Percentiles rank a stretch among this genome's conserved stretches.
Conservation (phyloP, 2,113 vertebrate species). For the Mohoua ochrocephala region DNA sequence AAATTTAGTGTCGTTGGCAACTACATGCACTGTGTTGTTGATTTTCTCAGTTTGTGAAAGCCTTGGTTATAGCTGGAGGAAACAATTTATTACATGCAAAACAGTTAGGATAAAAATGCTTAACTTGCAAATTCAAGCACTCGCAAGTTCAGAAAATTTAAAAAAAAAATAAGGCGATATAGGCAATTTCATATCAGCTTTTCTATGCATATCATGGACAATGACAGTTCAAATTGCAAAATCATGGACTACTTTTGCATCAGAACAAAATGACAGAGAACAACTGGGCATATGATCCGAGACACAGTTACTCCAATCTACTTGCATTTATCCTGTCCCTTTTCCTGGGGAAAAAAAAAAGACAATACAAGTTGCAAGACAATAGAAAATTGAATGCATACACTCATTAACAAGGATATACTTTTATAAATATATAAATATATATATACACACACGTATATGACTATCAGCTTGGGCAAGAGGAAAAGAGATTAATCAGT, state of each 20-base stretch:
- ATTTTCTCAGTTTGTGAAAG: neutral
- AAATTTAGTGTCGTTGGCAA: neutral
- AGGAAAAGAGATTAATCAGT: neutral
- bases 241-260: neutral
- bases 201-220: neutral
- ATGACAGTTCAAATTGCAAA: neutral
- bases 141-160: neutral
- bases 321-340: neutral
- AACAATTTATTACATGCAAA: constrained; percentile 7
- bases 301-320: neutral
- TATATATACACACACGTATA: too few relatives aligned
- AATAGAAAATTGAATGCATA: neutral
- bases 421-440: neutral
- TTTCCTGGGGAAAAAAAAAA: neutral
- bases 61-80: neutral
- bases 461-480: neutral
- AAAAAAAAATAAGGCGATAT: neutral
- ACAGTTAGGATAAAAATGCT: neutral
- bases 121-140: constrained; percentile 1
- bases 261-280: neutral
- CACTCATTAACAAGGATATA: neutral
- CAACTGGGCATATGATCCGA: neutral
- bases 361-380: neutral
- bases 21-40: neutral
- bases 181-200: neutral